Conservation (phyloP, 2,888 invertebrate genomes). For the Nephrotoma flavescens region DNA sequence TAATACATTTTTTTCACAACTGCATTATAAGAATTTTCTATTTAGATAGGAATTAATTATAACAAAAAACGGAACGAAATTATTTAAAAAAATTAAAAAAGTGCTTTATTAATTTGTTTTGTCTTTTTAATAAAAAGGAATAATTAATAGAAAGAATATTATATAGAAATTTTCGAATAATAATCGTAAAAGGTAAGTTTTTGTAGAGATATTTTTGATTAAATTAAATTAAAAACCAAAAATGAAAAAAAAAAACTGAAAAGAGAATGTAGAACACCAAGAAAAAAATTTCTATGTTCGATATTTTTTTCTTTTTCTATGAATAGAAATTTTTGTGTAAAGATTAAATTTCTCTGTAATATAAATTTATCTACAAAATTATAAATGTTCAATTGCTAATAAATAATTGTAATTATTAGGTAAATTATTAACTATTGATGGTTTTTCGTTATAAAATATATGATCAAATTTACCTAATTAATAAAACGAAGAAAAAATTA, state of each 20-base stretch:
- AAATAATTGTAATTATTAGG: not conserved
- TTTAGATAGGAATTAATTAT: slow-evolving; percentile 3
- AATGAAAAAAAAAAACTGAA: not conserved
- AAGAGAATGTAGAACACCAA: not conserved
- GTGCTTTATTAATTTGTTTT: slow-evolving; percentile 2
- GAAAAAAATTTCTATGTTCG: not conserved
- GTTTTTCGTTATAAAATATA: not conserved
- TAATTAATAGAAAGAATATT: not conserved
- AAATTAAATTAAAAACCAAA: not conserved
- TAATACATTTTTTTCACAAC: slow-evolving; percentile 2
- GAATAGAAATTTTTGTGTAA: not conserved
- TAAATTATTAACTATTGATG: not conserved
- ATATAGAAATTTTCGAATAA: not conserved
- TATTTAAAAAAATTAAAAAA: not conserved
- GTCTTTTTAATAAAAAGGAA: not conserved
- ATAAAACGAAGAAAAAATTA: not conserved
- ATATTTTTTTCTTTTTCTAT: slow-evolving; percentile 1
- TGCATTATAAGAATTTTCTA: slow-evolving; percentile 5
- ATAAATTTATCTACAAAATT: not conserved
- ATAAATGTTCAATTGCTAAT: not conserved
- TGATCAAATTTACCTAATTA: not conserved
- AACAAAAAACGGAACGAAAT: not conserved
- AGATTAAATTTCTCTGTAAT: not conserved
- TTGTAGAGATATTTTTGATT: not conserved
- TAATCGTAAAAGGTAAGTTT: not conserved